These are phyloP conservation scores for Villa cingulata DNA, from an alignment of 2,888 invertebrate species.

Conservation along the genomic window DNA sequence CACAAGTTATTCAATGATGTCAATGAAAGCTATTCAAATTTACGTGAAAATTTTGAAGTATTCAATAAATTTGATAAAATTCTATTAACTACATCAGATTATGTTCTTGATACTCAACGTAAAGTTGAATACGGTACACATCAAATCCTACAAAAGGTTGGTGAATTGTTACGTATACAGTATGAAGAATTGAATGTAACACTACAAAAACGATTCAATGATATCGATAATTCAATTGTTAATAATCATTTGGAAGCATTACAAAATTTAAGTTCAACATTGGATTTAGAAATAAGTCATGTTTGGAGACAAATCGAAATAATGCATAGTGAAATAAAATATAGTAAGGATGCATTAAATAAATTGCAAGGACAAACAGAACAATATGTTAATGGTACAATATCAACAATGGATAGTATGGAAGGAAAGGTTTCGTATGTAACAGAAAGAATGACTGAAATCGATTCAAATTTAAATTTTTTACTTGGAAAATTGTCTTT, in stretches of 20 bases:
- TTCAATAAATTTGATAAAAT: constrained; percentile 63
- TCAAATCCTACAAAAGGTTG: constrained; percentile 63
- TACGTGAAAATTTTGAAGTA: constrained; percentile 40
- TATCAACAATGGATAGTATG: constrained; percentile 62
- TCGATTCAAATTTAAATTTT: constrained; percentile 71
- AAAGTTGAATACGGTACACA: constrained; percentile 74
- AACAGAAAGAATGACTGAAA: constrained; percentile 59
- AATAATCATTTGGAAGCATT: constrained; percentile 58
- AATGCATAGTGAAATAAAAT: constrained; percentile 70
- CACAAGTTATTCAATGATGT: constrained; percentile 44
- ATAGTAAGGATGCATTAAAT: constrained; percentile 59
- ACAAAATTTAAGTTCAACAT: constrained; percentile 58
- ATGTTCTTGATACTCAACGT: constrained; percentile 69
- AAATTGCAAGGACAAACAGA: constrained; percentile 61
- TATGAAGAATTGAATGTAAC: constrained; percentile 51
- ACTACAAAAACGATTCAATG: constrained; percentile 53
- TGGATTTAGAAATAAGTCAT: constrained; percentile 68
- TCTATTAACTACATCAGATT: constrained; percentile 69
- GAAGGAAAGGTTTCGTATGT: constrained; percentile 66
- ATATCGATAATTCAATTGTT: constrained; percentile 52
- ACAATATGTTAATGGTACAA: constrained; percentile 64
- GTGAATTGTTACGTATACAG: constrained; percentile 52
- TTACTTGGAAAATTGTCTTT: constrained; percentile 63
- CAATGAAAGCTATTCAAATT: constrained; percentile 40
- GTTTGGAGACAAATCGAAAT: constrained; percentile 85